Percentiles rank a stretch among this genome's conserved stretches.
Conservation (phyloP, 2,113 vertebrate genomes). For the Plecturocebus donacophilus region DNA sequence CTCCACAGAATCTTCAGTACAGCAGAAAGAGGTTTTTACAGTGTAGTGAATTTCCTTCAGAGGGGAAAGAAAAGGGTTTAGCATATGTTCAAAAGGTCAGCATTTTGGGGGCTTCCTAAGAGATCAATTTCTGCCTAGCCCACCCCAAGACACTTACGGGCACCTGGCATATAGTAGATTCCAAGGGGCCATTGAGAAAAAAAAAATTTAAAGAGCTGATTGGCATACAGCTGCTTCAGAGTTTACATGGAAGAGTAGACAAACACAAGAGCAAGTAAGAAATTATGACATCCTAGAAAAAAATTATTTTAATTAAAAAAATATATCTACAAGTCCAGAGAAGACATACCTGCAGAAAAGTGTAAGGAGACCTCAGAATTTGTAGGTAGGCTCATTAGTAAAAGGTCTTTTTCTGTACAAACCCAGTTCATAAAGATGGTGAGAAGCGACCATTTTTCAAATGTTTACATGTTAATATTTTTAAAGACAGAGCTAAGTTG, state of each 20-base stretch:
- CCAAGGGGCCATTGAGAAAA: not conserved
- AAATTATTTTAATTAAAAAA: not conserved
- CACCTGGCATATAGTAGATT: not conserved
- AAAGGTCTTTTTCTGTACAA: not conserved
- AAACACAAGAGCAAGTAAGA: not conserved
- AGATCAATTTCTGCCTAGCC: not conserved
- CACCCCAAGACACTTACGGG: not conserved
- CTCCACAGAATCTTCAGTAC: not conserved
- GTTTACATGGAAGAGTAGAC: not conserved
- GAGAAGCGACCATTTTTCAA: not conserved
- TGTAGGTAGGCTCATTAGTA: not conserved
- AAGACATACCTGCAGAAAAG: not conserved
- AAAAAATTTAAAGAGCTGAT: not conserved
- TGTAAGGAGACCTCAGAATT: not conserved
- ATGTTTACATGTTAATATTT: not conserved
- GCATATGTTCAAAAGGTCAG: not conserved
- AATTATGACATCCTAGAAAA: not conserved
- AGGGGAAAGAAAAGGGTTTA: not conserved
- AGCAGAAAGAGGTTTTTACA: not conserved
- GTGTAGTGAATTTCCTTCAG: not conserved
- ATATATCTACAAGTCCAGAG: not conserved
- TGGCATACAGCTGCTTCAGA: not conserved
- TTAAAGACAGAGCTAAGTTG: not conserved
- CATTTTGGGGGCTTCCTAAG: not conserved
- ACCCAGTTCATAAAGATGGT: not conserved